These are phyloP conservation scores for Leptinotarsa rubiginosa DNA, from an alignment of 2,888 invertebrate genomes.

Conservation along the genomic window DNA sequence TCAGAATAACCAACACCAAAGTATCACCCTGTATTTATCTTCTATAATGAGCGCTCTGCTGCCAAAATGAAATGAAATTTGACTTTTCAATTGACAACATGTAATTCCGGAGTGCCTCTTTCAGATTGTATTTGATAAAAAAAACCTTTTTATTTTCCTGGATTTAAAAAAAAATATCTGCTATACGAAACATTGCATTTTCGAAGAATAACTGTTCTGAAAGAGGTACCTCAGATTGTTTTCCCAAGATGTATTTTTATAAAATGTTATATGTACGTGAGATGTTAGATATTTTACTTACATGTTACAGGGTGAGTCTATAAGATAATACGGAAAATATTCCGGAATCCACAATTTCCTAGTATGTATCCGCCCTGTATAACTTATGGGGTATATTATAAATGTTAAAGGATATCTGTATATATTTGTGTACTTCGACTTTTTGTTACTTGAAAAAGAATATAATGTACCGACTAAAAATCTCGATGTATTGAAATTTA, in stretches of 20 bases:
- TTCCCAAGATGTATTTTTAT: constrained; percentile 41
- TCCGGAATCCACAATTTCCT: neutral
- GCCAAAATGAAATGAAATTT: constrained; percentile 5
- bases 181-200: constrained; percentile 3
- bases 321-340: neutral
- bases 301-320: constrained; percentile 10
- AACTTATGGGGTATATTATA: neutral
- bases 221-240: constrained; percentile 28
- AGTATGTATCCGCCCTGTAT: constrained; percentile 1
- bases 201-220: constrained; percentile 14
- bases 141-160: neutral
- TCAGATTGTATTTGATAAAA: constrained; percentile 8
- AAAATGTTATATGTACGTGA: constrained; percentile 34
- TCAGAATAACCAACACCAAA: neutral
- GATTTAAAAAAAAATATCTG: neutral
- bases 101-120: constrained; percentile 14
- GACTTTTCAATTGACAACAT: constrained; percentile 13
- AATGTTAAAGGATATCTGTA: constrained; percentile 26
- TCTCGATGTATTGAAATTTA: constrained; percentile 20
- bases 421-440: constrained; percentile 28
- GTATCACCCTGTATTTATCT: constrained; percentile 7
- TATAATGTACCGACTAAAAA: constrained; percentile 17
- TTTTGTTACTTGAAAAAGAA: constrained; percentile 21
- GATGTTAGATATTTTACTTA: constrained; percentile 26
- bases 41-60: neutral